These are phyloP conservation scores for Muntiacus muntjak DNA, from an alignment of 2,113 vertebrate genomes.

Conservation along the genomic window DNA sequence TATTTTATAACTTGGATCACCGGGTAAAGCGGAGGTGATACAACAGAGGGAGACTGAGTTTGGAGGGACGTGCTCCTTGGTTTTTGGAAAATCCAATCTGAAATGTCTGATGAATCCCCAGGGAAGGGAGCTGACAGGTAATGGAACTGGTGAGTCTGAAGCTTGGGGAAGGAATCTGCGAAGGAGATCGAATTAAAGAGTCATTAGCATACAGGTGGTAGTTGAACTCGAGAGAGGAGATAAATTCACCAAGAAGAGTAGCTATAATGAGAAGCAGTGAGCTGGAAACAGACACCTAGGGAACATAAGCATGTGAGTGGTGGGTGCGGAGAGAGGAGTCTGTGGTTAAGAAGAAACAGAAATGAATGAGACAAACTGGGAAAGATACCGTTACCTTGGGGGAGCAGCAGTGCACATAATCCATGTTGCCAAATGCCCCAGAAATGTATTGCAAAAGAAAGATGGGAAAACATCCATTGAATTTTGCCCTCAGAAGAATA, in stretches of 20 bases:
- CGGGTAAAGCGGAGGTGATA: not conserved
- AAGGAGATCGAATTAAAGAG: not conserved
- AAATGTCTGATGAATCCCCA: not conserved
- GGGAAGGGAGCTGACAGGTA: not conserved
- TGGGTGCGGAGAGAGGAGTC: not conserved
- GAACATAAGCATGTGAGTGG: not conserved
- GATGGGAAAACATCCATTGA: not conserved
- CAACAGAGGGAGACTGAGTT: not conserved
- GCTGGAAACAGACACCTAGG: not conserved
- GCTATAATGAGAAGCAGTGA: not conserved
- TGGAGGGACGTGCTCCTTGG: not conserved
- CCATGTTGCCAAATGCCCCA: not conserved
- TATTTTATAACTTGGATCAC: not conserved
- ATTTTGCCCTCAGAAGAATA: not conserved
- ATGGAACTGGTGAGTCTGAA: not conserved
- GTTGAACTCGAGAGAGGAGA: not conserved
- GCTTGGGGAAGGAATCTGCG: not conserved
- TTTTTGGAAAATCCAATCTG: not conserved
- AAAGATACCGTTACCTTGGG: rapidly evolving
- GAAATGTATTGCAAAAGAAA: not conserved
- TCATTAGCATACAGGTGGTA: constrained; percentile 1
- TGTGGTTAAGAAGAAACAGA: not conserved
- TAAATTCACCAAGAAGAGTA: not conserved
- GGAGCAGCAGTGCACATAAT: not conserved
- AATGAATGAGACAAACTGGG: not conserved